Evolutionary conservation across 2,797 vertebrate species (phyloP).

Genomic region (Leptoclinus maculatus): DNA sequence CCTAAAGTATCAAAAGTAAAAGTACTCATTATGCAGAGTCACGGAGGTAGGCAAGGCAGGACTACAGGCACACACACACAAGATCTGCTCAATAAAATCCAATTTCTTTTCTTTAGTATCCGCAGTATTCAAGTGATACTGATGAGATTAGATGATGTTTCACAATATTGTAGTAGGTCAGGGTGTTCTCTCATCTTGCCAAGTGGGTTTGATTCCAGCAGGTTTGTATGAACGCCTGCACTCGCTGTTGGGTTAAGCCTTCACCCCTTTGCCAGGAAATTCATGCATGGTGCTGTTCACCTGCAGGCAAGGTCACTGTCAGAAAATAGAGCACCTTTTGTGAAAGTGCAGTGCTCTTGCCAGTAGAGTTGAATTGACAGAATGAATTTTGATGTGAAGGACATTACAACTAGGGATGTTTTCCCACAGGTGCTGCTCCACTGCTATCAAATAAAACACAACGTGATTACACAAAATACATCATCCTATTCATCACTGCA

Average conservation of each 20-base stretch:
- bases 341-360: slow-evolving; percentile 10
- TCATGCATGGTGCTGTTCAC: slow-evolving; percentile 21
- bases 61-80: neutral
- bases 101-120: neutral
- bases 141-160: slow-evolving; percentile 6
- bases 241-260: slow-evolving; percentile 16
- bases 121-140: neutral
- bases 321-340: slow-evolving; percentile 36
- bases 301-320: slow-evolving; percentile 53
- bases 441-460: neutral
- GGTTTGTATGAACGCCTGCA: slow-evolving; percentile 11
- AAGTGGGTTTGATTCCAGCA: slow-evolving; percentile 19
- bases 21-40: no score
- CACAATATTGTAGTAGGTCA: neutral
- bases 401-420: slow-evolving; percentile 2
- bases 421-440: neutral
- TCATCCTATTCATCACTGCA: neutral
- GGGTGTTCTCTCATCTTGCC: neutral
- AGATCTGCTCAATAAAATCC: neutral
- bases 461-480: neutral
- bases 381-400: slow-evolving; percentile 34
- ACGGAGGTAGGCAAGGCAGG: no score
- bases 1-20: no score
- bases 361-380: slow-evolving; percentile 1
- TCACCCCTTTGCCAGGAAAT: slow-evolving; percentile 21